These are phyloP conservation scores for Trialeurodes vaporariorum DNA, from an alignment of 1,140 invertebrate species.

Conservation along the genomic window DNA sequence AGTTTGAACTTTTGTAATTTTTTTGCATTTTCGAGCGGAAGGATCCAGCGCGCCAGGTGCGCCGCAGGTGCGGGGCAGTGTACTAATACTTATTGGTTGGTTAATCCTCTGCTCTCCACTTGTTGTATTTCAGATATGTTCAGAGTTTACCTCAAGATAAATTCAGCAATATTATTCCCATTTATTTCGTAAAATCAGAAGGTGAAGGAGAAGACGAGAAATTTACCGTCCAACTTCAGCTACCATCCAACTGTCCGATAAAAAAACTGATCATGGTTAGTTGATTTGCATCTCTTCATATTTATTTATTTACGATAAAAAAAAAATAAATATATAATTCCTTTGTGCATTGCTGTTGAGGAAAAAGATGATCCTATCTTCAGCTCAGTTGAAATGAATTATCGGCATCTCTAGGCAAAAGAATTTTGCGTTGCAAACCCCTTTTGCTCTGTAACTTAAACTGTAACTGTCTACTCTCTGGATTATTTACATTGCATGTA, in stretches of 20 bases:
- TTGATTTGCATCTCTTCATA: no score
- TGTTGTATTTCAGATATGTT: conserved; percentile 49
- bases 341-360: background rate
- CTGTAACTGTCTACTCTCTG: no score
- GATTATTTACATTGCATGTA: no score
- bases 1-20: no score
- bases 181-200: conserved; percentile 14
- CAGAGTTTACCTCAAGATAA: conserved; percentile 29
- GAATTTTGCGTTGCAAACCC: conserved; percentile 11
- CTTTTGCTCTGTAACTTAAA: no score
- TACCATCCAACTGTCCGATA: conserved; percentile 20
- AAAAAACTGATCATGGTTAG: conserved; percentile 19
- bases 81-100: no score
- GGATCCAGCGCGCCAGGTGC: no score
- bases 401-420: conserved; percentile 2
- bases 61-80: no score
- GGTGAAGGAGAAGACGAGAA: conserved; percentile 3
- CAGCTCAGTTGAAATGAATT: background rate
- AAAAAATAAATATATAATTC: background rate
- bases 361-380: background rate
- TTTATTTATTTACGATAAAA: no score
- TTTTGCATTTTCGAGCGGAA: no score
- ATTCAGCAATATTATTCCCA: conserved; percentile 11
- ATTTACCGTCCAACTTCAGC: conserved; percentile 12
- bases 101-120: conserved; percentile 3